Base-by-base conservation (phyloP, 2,888 invertebrate species). In the Meloe dianella region DNA sequence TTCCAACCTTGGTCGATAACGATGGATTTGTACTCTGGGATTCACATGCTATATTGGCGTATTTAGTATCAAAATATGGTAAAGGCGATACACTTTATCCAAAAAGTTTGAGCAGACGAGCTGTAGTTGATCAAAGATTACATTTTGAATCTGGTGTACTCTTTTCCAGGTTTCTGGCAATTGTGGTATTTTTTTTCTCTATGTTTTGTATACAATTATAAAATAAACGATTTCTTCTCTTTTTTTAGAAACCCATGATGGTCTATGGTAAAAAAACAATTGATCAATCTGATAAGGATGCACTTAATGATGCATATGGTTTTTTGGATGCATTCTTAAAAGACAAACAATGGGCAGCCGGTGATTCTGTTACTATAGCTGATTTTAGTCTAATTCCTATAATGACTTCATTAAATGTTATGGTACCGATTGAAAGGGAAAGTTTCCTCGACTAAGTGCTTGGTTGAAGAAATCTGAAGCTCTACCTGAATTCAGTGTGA, bases 1-100 rank as follows among this genome's bases (percentile, higher is more conserved):
- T 92, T 22, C 92, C 92, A 22, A 88, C 88, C 0, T 76, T 92
- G 71, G 82, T 87, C 27, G 87, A 87, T 60, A 85, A 86, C 63
- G 85, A 86, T 14, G 88, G 86, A 57, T 83, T 85, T 14, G 85
- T 85, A 29, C 80, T 89, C 14, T 85, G 84, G 84, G 92, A 92
- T 77, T 91, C 91, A 64, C 90, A 91, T 74, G 90, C 89, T 0
- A 91, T 91, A 73, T 85, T 82, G 58, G 79, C 86, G 0, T 90
- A 91, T 77, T 80, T 92, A 63, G 88, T 89, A 51, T 85, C 84
- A 56, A 88, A 89, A 79, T 90, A 89, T 71, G 86, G 84, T 24
- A 81, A 83, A 14, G 83, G 86, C 54, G 86, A 88, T 68, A 78
- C 84, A 6, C 82, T 91, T 1, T 88, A 88, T 74, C 88, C 89